Evolutionary conservation across 1,140 invertebrate genomes (phyloP), one percentile per base, ranked within the genome.

Genomic region (Leptonema lineaticorne): DNA sequence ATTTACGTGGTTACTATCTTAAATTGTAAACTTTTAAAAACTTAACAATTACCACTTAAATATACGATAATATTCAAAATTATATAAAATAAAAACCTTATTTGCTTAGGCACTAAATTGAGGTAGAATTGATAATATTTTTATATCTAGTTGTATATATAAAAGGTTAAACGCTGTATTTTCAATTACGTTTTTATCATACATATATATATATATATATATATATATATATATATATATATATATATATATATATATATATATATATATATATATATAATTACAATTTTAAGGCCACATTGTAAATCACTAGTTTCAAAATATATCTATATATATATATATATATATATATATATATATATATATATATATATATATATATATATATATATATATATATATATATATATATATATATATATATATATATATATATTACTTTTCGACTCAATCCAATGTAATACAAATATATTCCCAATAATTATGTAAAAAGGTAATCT

Each of bases 81-180:
- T 41, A 14, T 41, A 16, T 41, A 41, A 41, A 41, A 41, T 41
- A 41, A 14, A 41, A 41, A 41, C 11, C 37, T 41, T 41, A 41
- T 41, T 4, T 26, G 50, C 50, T 53, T 53, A 53, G 22, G 50
- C 24, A 53, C 50, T 53, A 53, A 26, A 53, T 48, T 53, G 50
- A 53, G 50, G 50, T 53, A 53, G 50, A 53, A 53, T 26, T 53
- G 22, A 53, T 53, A 41, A 53, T 26, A 24, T 53, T 53, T 11
- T 24, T 53, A 48, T 11, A 41, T 41, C 37, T 41, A 41, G 16
- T 41, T 2, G 11, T 41, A 41, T 41, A 41, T 16, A 41, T 16
- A 33, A 6, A 33, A 33, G 37, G 37, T 41, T 41, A 2, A 11
- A 41, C 37, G 16, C 37, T 41, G 37, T 41, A 14, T 41, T 41